Evolutionary conservation across 2,888 invertebrate genomes (phyloP), one percentile per base, ranked within the genome.

Genomic region (Timema cristinae): DNA sequence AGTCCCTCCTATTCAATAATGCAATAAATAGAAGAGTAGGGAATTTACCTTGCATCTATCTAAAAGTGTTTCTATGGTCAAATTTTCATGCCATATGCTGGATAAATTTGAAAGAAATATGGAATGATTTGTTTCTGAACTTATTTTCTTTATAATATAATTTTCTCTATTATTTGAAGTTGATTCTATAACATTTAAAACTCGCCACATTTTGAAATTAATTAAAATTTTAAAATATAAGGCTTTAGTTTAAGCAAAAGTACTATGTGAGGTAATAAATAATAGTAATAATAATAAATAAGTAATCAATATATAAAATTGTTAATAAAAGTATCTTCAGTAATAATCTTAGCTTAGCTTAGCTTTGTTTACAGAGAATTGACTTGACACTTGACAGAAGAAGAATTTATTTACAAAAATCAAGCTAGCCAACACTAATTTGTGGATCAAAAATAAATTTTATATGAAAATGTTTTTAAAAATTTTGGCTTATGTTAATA

Each of bases 41-140:
- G 32, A 32, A 32, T 32, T 51, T 71, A 71, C 81, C 75, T 79
- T 76, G 76, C 80, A 81, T 67, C 77, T 77, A 10, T 77, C 67
- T 10, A 76, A 67, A 49, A 81, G 67, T 70, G 77, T 72, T 9
- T 76, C 70, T 48, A 71, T 68, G 11, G 77, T 71, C 67, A 80
- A 73, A 50, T 76, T 75, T 74, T 78, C 77, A 48, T 74, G 67
- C 82, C 82, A 82, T 56, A 81, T 75, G 68, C 76, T 72, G 74
- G 77, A 75, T 50, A 81, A 77, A 78, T 81, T 76, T 15, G 79
- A 79, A 75, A 79, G 72, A 61, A 72, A 75, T 72, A 79, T 76
- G 59, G 68, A 76, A 72, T 76, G 77, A 7, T 59, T n/a, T 16
- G 75, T 69, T 50, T 76, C 73, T 7, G 48, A 13, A 59, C 15